Base-by-base conservation (phyloP, 2,888 invertebrate genomes). In the Chrysolina haemoptera region DNA sequence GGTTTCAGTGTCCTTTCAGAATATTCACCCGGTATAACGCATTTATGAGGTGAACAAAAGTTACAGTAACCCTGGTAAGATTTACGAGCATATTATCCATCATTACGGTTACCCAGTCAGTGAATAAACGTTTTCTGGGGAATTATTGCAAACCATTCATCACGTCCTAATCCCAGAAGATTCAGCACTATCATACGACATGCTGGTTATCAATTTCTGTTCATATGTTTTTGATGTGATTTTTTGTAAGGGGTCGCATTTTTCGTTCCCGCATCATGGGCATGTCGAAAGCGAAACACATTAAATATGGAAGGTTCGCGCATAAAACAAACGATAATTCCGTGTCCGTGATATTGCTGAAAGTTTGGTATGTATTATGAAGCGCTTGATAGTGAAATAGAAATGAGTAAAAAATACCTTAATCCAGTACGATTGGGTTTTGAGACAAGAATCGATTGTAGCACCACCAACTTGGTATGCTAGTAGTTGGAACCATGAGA, bases 101-200 rank as follows among this genome's bases (percentile, higher is more conserved):
- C 43, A 59, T 59, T 59, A 59, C 27, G 22, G 22, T 35, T 59
- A 59, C 59, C 9, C 22, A 65, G 65, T 65, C 65, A 65, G 63
- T 43, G 59, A 59, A 59, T 43, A 65, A 46, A 46, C 18, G 22
- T 43, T 65, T 65, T 65, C 46, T 48, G 10, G 65, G 20, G 65
- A 46, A 46, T 43, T 65, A 65, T 65, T 65, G 20, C 43, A 27
- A 48, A 22, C 65, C 65, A 65, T 65, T 65, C n/a, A 65, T 65
- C 65, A 65, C 22, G 20, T 46, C 22, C 48, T 65, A 65, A 65
- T 65, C 65, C 65, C 41, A 65, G 65, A 46, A 22, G 65, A 65
- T 65, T 65, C 65, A 65, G 41, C 46, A 65, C 65, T 20, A 65
- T n/a, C 65, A 20, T 65, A 65, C 50, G 66, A 66, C 66, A 66